Evolutionary conservation across 2,113 vertebrate species (phyloP), one percentile per base, ranked within the genome.

Genomic region (Chaetodon trifascialis): DNA sequence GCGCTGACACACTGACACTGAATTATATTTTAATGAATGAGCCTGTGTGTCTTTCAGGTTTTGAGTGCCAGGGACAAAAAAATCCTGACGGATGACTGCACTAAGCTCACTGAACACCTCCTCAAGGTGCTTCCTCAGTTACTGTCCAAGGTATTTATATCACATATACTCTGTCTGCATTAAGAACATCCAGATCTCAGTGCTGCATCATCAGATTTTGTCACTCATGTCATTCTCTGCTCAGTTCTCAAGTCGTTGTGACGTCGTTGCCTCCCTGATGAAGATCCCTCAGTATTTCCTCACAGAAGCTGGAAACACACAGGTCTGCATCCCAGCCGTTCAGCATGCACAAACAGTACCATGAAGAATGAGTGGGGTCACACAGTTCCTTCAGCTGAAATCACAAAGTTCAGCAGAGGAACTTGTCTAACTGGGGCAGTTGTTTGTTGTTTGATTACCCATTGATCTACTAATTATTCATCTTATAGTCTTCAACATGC

Each of bases 281-380:
- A 96, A 93, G 94, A 96, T 98, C 84, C 96, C 96, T 70, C 97
- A 96, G 85, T 96, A 95, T 91, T 97, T 96, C 59, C 88, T 96
- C 90, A 86, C 93, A n/a, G 94, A 69, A 23, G 82, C 73, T 0
- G 91, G 86, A 79, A 87, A 80, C 89, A 86, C 94, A 52, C 91
- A 96, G 92, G 95, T 94, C 63, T 84, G 85, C 19, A 34, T 16
- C 8, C 7, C 46, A 2, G 21, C 8, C 9, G 12, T 10, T 44
- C 9, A 49, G 0, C 7, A n/a, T 1, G 16, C 52, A 46, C 51
- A 67, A 55, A 40, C 7, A 56, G 0, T 8, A 21, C 1, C 16
- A 25, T 30, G 25, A 21, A 36, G 23, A 34, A 15, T 47, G 4
- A 77, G 44, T 54, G n/a, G 42, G n/a, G 11, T 17, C 23, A 62